Evolutionary conservation across 2,888 invertebrate species (phyloP).

Genomic region (Lobophora halterata): DNA sequence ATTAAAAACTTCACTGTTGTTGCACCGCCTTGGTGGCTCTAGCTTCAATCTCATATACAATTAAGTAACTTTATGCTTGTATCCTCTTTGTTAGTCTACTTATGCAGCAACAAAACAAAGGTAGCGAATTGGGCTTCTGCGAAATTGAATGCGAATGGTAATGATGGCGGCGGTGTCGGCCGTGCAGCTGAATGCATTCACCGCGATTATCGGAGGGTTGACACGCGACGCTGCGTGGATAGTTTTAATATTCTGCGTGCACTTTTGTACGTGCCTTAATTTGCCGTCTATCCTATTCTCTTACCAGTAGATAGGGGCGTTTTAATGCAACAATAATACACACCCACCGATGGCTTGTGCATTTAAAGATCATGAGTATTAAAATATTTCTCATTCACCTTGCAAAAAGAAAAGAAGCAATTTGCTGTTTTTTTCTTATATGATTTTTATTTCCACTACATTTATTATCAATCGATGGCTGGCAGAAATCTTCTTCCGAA

Average conservation of each 20-base stretch:
- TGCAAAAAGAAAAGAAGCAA: no score
- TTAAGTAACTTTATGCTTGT: constrained; percentile 25
- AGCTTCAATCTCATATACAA: constrained; percentile 44
- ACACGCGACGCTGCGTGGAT: constrained; percentile 35
- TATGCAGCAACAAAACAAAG: constrained; percentile 7
- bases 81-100: constrained; percentile 9
- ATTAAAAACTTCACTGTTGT: constrained; percentile 74
- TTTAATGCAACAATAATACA: constrained; percentile 35
- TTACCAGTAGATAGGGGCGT: constrained; percentile 21
- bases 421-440: no score
- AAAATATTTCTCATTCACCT: no score
- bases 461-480: no score
- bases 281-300: constrained; percentile 32
- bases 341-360: no score
- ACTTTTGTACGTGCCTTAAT: constrained; percentile 28
- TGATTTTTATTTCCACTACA: no score
- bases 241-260: constrained; percentile 43
- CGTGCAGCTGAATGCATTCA: constrained; percentile 34
- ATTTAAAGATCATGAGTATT: no score
- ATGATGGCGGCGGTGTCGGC: constrained; percentile 26
- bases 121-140: constrained; percentile 17
- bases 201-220: constrained; percentile 33
- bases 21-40: constrained; percentile 49
- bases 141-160: constrained; percentile 23
- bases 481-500: no score